phyloP scores from a whole-genome alignment of 92 coral and sea anemone genomes.

The Siderastrea siderea region DNA sequence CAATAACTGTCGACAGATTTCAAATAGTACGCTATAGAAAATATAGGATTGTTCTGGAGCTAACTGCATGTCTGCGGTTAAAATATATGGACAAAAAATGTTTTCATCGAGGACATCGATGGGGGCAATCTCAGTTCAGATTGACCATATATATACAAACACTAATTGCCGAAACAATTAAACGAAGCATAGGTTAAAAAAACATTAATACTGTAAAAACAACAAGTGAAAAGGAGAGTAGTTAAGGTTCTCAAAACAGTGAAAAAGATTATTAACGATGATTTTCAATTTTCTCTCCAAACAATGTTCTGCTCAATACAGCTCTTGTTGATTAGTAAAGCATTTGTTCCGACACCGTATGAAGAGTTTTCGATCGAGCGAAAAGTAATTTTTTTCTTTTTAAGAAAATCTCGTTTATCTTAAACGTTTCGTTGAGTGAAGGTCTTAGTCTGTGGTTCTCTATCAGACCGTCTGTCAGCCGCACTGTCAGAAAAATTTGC shows the following conservation, averaged over 20 bases:
- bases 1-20: background rate
- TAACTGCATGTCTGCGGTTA: background rate
- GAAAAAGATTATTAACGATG: no score
- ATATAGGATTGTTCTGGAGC: background rate
- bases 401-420: no score
- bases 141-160: background rate
- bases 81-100: background rate
- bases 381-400: no score
- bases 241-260: background rate
- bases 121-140: background rate
- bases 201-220: background rate
- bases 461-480: no score
- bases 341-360: no score
- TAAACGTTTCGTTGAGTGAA: no score
- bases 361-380: no score
- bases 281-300: no score
- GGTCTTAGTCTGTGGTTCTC: no score
- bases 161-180: background rate
- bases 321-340: no score
- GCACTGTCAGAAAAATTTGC: no score
- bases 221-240: background rate
- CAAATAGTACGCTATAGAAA: background rate
- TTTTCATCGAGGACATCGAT: background rate
- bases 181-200: background rate
- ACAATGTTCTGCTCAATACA: no score